Conservation (phyloP, 2,113 vertebrate species). For the Orientallactaga bullata region DNA sequence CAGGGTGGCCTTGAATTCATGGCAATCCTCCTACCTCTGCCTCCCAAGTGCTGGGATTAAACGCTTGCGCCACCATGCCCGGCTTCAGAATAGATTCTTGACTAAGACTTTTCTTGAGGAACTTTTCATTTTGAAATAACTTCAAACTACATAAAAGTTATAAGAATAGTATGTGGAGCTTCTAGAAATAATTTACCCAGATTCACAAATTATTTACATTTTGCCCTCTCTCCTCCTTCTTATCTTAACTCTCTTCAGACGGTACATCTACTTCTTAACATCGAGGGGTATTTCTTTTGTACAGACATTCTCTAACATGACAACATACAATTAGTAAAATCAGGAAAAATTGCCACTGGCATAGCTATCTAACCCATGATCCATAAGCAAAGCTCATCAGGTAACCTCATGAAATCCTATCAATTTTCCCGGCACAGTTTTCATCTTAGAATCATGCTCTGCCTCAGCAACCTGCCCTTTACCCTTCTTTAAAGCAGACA, state of each 20-base stretch:
- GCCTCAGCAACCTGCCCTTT: background rate
- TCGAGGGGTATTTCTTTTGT: background rate
- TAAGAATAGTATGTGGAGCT: background rate
- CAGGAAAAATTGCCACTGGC: background rate
- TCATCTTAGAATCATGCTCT: background rate
- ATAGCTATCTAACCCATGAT: background rate
- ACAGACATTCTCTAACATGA: background rate
- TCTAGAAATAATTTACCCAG: constrained; percentile 19
- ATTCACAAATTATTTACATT: background rate
- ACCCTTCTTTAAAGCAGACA: background rate
- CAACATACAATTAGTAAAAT: background rate
- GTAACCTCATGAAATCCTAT: background rate
- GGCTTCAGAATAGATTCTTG: constrained; percentile 9
- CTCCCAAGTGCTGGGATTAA: too few species aligned
- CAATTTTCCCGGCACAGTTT: background rate
- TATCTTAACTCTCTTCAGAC: background rate
- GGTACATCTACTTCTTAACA: background rate
- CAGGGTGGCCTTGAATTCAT: too few species aligned
- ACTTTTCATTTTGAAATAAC: constrained; percentile 26
- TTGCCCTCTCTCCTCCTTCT: background rate
- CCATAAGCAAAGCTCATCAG: background rate
- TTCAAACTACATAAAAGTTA: constrained; percentile 19
- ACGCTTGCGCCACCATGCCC: too few species aligned
- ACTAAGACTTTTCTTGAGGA: background rate
- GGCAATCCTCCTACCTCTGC: too few species aligned